Percentiles rank a stretch among this genome's conserved stretches.
Conservation (phyloP, 92 coral and sea anemone species). For the Actinostola sp. region DNA sequence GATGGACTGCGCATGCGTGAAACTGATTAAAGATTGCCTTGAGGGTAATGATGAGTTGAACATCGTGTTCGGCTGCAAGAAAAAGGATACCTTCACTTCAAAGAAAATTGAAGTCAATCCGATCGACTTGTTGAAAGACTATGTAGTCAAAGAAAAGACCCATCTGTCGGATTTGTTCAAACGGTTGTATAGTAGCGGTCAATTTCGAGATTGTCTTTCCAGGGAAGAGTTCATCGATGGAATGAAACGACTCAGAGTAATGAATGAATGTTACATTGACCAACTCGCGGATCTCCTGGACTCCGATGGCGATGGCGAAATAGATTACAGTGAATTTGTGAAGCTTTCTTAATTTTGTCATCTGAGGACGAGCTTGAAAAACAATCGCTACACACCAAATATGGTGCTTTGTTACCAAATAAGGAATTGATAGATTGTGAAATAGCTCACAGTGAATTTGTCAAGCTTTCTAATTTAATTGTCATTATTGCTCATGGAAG, state of each 20-base stretch:
- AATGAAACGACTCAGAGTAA: constrained; percentile 70
- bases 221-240: constrained; percentile 74
- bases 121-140: constrained; percentile 66
- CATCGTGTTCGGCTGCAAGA: constrained; percentile 76
- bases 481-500: no score
- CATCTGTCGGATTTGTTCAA: constrained; percentile 86
- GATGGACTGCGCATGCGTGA: constrained; percentile 50
- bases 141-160: constrained; percentile 65
- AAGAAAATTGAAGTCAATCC: constrained; percentile 73
- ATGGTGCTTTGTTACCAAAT: no score
- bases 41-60: constrained; percentile 44
- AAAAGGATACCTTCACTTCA: constrained; percentile 64
- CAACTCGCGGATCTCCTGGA: constrained; percentile 74
- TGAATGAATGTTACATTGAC: constrained; percentile 68
- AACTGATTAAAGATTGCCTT: constrained; percentile 46
- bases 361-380: background rate
- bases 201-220: constrained; percentile 76
- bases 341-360: constrained; percentile 55
- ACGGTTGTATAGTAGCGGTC: constrained; percentile 59
- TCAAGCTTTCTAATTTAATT: no score
- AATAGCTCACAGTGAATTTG: no score
- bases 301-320: constrained; percentile 78
- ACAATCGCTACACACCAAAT: no score
- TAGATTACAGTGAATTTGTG: constrained; percentile 89
- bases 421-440: no score